A percentile compares a stretch with the other conserved stretches of the same genome.
Conservation (phyloP, 1,140 invertebrate species). For the Dryas iulia region DNA sequence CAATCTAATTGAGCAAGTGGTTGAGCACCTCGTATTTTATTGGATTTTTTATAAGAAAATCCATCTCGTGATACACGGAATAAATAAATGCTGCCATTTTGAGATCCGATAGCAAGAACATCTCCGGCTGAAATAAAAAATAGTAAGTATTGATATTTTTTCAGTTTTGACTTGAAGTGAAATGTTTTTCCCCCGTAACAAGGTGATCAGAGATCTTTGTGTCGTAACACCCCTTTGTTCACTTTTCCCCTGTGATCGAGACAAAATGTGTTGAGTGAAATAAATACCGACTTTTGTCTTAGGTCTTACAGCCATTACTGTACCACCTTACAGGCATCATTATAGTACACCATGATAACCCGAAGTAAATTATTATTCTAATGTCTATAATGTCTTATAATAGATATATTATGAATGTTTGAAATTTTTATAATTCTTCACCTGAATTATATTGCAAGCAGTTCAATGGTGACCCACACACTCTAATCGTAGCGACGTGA, state of each 20-base stretch:
- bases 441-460: conserved; percentile 93
- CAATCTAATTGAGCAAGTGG: conserved; percentile 93
- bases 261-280: too few species aligned
- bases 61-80: conserved; percentile 92
- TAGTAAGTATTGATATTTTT: not conserved
- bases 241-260: too few species aligned
- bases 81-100: conserved; percentile 92
- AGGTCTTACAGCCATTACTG: too few species aligned
- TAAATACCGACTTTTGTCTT: too few species aligned
- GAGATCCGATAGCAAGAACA: conserved; percentile 93
- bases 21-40: conserved; percentile 91
- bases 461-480: conserved; percentile 91
- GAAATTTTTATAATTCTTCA: conserved; percentile 62
- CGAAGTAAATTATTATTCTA: too few species aligned
- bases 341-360: too few species aligned
- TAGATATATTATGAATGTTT: not conserved
- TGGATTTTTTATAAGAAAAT: conserved; percentile 92
- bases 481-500: conserved; percentile 90
- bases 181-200: too few species aligned
- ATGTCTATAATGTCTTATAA: too few species aligned
- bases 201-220: too few species aligned
- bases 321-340: too few species aligned
- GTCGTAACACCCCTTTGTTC: too few species aligned
- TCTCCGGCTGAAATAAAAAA: conserved; percentile 86
- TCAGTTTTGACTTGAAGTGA: too few species aligned